Percentiles rank a stretch among this genome's conserved stretches.
Conservation (phyloP, 2,113 vertebrate genomes). For the Pardalotus punctatus region DNA sequence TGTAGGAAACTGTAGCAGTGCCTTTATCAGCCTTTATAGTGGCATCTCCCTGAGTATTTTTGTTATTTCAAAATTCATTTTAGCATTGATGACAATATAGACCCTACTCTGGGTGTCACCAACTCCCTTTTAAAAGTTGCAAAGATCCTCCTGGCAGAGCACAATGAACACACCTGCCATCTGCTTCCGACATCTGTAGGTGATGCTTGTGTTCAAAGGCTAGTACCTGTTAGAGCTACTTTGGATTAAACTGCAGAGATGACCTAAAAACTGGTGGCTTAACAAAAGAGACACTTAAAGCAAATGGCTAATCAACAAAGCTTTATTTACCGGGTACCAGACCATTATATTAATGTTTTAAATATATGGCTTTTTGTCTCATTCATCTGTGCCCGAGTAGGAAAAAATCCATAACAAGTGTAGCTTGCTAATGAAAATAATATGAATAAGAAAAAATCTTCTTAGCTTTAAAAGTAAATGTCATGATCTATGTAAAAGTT, state of each 20-base stretch:
- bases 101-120: background rate
- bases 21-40: background rate
- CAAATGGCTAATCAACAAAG: slow-evolving; percentile 44
- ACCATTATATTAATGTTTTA: slow-evolving; percentile 44
- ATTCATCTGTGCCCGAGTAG: background rate
- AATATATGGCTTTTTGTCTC: slow-evolving; percentile 24
- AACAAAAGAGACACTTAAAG: slow-evolving; percentile 31
- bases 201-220: slow-evolving; percentile 11
- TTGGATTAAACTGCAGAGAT: slow-evolving; percentile 15
- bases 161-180: background rate
- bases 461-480: slow-evolving; percentile 53
- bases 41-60: background rate
- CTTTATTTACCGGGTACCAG: slow-evolving; percentile 48
- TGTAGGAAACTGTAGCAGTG: background rate
- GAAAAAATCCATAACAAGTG: slow-evolving; percentile 24
- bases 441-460: slow-evolving; percentile 38
- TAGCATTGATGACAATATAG: background rate
- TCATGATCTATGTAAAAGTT: slow-evolving; percentile 36
- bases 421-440: slow-evolving; percentile 48
- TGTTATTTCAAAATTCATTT: background rate
- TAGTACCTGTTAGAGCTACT: background rate
- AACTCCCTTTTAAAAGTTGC: slow-evolving; percentile 5
- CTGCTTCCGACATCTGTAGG: background rate
- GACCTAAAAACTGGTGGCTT: slow-evolving; percentile 35
- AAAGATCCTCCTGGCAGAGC: background rate